phyloP scores from a whole-genome alignment of 2,113 vertebrate species.

The Mesocricetus auratus region DNA sequence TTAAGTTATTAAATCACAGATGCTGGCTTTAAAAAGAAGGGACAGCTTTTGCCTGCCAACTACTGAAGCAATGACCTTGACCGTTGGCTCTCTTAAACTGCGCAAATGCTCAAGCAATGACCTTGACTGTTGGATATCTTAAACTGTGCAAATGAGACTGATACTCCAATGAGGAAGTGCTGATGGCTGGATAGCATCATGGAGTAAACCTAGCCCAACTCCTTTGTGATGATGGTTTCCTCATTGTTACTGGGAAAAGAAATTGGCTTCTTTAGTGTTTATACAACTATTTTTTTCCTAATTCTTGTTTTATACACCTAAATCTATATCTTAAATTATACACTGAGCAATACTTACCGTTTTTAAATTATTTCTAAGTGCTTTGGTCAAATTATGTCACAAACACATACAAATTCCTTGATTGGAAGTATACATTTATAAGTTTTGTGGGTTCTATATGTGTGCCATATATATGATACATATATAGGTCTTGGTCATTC shows the following conservation, averaged over 20 bases:
- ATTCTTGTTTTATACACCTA: neutral
- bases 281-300: neutral
- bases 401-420: rapidly evolving
- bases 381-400: neutral
- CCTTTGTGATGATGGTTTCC: neutral
- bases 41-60: neutral
- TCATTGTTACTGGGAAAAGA: neutral
- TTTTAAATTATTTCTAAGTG: neutral
- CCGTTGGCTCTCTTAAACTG: neutral
- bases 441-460: neutral
- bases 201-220: neutral
- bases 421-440: neutral
- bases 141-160: neutral
- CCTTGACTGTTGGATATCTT: neutral
- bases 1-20: neutral
- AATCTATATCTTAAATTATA: neutral
- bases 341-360: neutral
- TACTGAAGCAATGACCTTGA: neutral
- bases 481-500: neutral
- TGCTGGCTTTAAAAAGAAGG: neutral
- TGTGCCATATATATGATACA: neutral
- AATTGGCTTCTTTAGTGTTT: neutral
- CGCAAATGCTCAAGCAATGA: neutral
- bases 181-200: neutral
- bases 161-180: neutral